phyloP scores from a whole-genome alignment of 1,140 invertebrate species.

The Berghia stephanieae region DNA sequence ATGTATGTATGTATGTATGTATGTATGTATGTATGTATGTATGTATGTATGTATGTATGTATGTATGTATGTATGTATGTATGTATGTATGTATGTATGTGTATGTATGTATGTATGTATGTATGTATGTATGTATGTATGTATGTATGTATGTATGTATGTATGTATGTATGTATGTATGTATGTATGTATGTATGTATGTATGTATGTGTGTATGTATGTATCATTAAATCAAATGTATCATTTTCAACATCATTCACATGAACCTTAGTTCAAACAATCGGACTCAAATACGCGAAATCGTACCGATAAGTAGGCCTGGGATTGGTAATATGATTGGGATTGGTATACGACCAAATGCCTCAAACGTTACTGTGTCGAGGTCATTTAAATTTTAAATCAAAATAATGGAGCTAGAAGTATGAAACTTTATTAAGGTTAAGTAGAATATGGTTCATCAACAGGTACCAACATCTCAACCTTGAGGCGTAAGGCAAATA shows the following conservation, averaged over 20 bases:
- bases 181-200: constrained; percentile 5
- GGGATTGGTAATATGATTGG: no score
- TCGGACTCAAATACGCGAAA: constrained; percentile 1
- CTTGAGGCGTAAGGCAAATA: no score
- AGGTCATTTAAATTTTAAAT: background rate
- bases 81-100: background rate
- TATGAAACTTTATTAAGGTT: no score
- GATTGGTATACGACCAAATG: no score
- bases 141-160: background rate
- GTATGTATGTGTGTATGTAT: background rate
- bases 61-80: background rate
- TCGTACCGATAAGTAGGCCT: background rate
- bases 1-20: constrained; percentile 14
- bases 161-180: background rate
- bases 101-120: background rate
- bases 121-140: background rate
- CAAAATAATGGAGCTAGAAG: no score
- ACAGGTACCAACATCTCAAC: no score
- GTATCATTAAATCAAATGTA: background rate
- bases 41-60: background rate
- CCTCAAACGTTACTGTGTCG: background rate
- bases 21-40: constrained; percentile 9
- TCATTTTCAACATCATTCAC: no score
- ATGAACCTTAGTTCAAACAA: background rate
- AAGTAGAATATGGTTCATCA: no score